Evolutionary conservation across 2,888 invertebrate genomes (phyloP).

Genomic region (Tethea ocularis): DNA sequence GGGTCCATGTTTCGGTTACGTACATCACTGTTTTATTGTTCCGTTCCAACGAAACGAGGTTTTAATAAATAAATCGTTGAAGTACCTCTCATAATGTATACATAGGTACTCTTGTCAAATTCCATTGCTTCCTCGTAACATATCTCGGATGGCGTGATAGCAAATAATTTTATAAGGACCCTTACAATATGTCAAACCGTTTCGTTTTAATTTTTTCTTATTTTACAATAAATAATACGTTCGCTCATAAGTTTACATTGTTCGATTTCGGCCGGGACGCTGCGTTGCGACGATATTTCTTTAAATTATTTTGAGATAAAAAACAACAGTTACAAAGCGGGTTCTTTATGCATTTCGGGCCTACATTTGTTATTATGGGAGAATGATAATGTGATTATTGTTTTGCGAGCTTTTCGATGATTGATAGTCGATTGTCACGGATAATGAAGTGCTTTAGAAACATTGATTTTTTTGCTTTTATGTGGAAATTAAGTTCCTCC

Average conservation of each 20-base stretch:
- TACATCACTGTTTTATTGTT: constrained; percentile 53
- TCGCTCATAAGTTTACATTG: constrained; percentile 80
- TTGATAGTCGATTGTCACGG: constrained; percentile 78
- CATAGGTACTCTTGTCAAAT: too few species aligned
- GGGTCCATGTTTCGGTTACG: constrained; percentile 32
- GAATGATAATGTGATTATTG: constrained; percentile 83
- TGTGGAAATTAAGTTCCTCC: constrained; percentile 20
- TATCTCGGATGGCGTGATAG: constrained; percentile 77
- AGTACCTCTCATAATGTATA: constrained; percentile 44
- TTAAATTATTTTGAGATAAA: constrained; percentile 62
- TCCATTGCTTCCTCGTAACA: constrained; percentile 64
- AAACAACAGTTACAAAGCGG: constrained; percentile 66
- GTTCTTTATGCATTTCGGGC: constrained; percentile 78
- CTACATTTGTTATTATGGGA: constrained; percentile 81
- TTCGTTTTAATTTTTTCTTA: constrained; percentile 68
- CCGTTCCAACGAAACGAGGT: constrained; percentile 47
- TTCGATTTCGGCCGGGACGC: constrained; percentile 70
- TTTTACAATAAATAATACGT: constrained; percentile 79
- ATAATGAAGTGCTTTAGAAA: constrained; percentile 73
- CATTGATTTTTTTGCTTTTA: constrained; percentile 58
- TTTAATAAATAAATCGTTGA: constrained; percentile 38
- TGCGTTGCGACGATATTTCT: constrained; percentile 73
- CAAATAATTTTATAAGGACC: constrained; percentile 81
- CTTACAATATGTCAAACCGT: constrained; percentile 79
- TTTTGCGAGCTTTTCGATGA: constrained; percentile 78